phyloP scores from a whole-genome alignment of 2,113 vertebrate species.

The Gambusia affinis region DNA sequence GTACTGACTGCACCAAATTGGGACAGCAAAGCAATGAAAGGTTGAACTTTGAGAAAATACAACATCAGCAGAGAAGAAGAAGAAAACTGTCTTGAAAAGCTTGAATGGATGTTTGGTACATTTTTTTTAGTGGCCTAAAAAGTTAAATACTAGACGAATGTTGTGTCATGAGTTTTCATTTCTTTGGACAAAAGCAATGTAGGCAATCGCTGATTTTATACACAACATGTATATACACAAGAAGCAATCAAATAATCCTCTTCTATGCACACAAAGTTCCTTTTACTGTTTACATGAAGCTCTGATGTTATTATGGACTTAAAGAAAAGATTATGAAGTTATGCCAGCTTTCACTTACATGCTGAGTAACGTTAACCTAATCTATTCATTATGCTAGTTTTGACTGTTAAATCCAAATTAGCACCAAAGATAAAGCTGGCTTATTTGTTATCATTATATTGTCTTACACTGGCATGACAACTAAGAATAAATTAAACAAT shows the following conservation, averaged over 20 bases:
- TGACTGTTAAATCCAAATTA: no score
- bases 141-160: constrained; percentile 31
- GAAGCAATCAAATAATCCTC: constrained; percentile 40
- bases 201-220: constrained; percentile 7
- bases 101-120: constrained; percentile 27
- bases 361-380: not conserved
- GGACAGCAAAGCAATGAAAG: constrained; percentile 28
- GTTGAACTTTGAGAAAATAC: constrained; percentile 46
- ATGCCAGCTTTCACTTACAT: not conserved
- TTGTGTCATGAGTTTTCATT: constrained; percentile 15
- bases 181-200: not conserved
- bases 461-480: no score
- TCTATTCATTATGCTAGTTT: no score
- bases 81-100: constrained; percentile 27
- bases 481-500: no score
- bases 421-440: no score
- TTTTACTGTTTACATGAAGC: not conserved
- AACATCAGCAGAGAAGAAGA: constrained; percentile 16
- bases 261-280: not conserved
- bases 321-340: not conserved
- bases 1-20: constrained; percentile 45
- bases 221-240: not conserved
- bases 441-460: no score
- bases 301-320: not conserved
- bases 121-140: constrained; percentile 45